phyloP scores from a whole-genome alignment of 2,797 vertebrate species.

The Oceanodroma leucorhoa region DNA sequence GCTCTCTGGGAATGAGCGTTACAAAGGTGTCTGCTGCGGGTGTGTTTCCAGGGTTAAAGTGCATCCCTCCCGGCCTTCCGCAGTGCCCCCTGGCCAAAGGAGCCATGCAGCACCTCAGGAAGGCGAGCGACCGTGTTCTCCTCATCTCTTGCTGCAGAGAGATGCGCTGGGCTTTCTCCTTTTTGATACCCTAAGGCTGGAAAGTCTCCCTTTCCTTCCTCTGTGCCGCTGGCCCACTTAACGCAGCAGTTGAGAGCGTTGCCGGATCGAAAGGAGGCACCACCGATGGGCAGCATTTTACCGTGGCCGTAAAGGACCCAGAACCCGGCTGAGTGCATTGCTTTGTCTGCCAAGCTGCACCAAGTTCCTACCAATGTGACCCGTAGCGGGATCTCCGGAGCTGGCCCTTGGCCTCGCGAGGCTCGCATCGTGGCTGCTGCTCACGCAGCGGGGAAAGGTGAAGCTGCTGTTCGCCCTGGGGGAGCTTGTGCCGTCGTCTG shows the following conservation, averaged over 20 bases:
- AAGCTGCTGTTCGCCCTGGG: background rate
- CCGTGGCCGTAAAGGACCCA: background rate
- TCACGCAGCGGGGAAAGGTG: background rate
- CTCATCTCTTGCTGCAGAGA: background rate
- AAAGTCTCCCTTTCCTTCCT: background rate
- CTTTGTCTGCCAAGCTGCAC: background rate
- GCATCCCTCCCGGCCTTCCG: background rate
- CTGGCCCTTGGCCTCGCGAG: background rate
- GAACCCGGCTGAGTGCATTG: background rate
- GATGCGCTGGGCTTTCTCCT: background rate
- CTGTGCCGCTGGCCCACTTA: accelerated
- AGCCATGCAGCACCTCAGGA: background rate
- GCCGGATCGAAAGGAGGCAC: accelerated
- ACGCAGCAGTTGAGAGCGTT: accelerated
- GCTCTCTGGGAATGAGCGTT: background rate
- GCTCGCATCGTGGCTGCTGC: background rate
- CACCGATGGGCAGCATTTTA: accelerated
- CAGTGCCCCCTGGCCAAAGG: conserved; percentile 19
- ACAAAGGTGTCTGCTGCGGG: background rate
- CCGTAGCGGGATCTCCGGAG: background rate
- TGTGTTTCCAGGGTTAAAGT: conserved; percentile 61
- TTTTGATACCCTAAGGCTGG: background rate
- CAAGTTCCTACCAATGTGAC: accelerated
- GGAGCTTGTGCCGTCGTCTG: accelerated
- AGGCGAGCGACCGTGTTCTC: background rate